A percentile compares a stretch with the other conserved stretches of the same genome.
Conservation (phyloP, 2,113 vertebrate species). For the Odontophorus gujanensis region DNA sequence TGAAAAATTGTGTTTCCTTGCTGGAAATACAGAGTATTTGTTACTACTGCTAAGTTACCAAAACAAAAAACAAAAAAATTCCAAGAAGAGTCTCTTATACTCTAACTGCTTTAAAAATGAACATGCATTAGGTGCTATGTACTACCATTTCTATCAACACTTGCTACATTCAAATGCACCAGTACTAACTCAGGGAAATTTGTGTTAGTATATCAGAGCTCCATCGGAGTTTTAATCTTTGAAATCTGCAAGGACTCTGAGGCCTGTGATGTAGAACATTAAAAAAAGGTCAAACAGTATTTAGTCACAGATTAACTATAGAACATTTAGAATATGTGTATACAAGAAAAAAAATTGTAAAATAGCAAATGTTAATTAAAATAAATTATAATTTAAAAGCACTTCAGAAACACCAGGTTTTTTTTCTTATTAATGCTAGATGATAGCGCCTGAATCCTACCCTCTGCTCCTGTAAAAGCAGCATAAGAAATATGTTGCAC, state of each 20-base stretch:
- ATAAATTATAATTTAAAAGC: constrained; percentile 32
- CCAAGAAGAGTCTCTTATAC: constrained; percentile 11
- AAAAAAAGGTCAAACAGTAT: constrained; percentile 53
- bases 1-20: constrained; percentile 37
- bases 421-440: neutral
- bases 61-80: constrained; percentile 43
- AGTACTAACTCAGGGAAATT: constrained; percentile 49
- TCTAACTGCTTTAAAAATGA: constrained; percentile 65
- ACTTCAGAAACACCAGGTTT: neutral
- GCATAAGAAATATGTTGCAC: neutral
- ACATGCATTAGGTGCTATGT: constrained; percentile 29
- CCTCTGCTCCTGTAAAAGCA: neutral
- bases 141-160: neutral
- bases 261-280: constrained; percentile 33
- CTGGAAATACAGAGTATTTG: constrained; percentile 24
- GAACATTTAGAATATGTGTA: constrained; percentile 25
- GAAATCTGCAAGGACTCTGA: constrained; percentile 30
- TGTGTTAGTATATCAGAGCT: constrained; percentile 1
- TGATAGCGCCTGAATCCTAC: neutral
- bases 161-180: constrained; percentile 8
- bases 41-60: neutral
- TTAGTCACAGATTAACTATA: constrained; percentile 32
- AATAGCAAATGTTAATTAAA: constrained; percentile 52
- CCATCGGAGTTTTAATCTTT: constrained; percentile 40
- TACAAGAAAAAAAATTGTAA: constrained; percentile 32